Base-by-base conservation (phyloP, 2,113 vertebrate species). In the Ptilonorhynchus violaceus region DNA sequence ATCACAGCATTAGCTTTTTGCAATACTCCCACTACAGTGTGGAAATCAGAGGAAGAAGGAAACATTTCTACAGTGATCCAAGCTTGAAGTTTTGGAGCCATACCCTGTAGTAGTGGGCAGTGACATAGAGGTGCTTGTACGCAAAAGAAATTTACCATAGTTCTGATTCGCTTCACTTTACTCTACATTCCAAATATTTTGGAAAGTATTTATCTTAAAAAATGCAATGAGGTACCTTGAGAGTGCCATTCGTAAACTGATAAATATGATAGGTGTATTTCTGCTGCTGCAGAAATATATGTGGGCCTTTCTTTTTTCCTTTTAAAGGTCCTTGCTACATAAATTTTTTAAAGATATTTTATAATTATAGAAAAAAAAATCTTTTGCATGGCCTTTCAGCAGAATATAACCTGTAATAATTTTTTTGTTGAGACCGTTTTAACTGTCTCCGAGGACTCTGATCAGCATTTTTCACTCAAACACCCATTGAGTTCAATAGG, bases 391-490 rank as follows among this genome's bases (percentile, higher is more conserved):
- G 69, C 11, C 46, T 79, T 95, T 83, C n/a, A 86, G n/a, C 11
- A 82, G 37, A 83, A 21, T 87, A 59, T 73, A 77, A 55, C 27
- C 41, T 79, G 55, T 22, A 83, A 66, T 81, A 72, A 8, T 47
- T 79, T 60, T 72, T 92, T 85, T 74, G 5, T 66, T 41, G 42
- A 69, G 46, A 49, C 39, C 8, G 3, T 93, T 96, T 95, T 90
- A 86, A 39, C 72, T 44, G 55, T 88, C 70, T 88, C 85, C 39
- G 59, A 85, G 56, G 72, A 6, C 27, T 79, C 63, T 77, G 82
- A 70, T 92, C 70, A 67, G 12, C 8, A 7, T 80, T 92, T 55
- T 77, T 83, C 85, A 63, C 33, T 92, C 67, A 80, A 79, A 83
- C 39, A 67, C 49, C 42, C 15, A n/a, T 83, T 74, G 82, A 94